These are phyloP conservation scores for Mactra quadrangularis DNA, from an alignment of 1,140 invertebrate genomes.

Conservation along the genomic window DNA sequence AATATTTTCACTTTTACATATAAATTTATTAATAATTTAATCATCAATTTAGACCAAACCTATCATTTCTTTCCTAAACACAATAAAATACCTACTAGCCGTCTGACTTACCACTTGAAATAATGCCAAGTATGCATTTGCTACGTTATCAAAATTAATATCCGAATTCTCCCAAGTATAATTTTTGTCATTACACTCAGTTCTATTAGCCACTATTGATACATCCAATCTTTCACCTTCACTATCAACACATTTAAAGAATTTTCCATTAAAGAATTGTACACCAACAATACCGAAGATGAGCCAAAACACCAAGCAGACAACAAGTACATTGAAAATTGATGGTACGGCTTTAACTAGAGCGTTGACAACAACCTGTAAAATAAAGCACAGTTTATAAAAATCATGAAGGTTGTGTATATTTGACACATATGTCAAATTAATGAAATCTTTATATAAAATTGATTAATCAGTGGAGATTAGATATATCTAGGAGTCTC, in stretches of 20 bases:
- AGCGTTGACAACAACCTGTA: constrained; percentile 96
- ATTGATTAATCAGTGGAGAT: too few relatives aligned
- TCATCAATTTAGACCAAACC: too few relatives aligned
- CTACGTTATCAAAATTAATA: constrained; percentile 99
- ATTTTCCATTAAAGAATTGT: constrained; percentile 93
- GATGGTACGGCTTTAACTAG: constrained; percentile 97
- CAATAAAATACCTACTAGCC: too few relatives aligned
- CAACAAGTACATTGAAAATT: constrained; percentile 96
- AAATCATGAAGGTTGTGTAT: too few relatives aligned
- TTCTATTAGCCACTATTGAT: constrained; percentile 56
- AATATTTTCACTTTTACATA: too few relatives aligned
- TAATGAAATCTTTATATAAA: too few relatives aligned
- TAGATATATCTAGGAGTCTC: too few relatives aligned
- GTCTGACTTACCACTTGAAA: constrained; percentile 94
- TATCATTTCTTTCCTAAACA: too few relatives aligned
- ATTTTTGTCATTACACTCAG: constrained; percentile 82
- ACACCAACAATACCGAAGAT: constrained; percentile 97
- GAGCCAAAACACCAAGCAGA: constrained; percentile 96
- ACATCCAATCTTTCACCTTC: constrained; percentile 38
- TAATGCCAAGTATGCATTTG: constrained; percentile 97
- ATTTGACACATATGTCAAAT: too few relatives aligned
- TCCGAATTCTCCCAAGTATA: constrained; percentile 95
- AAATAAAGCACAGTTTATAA: too few relatives aligned
- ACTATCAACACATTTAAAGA: constrained; percentile 73
- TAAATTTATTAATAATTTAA: too few relatives aligned